Conservation (phyloP, 2,888 invertebrate species). For the Tetragnatha montana region DNA sequence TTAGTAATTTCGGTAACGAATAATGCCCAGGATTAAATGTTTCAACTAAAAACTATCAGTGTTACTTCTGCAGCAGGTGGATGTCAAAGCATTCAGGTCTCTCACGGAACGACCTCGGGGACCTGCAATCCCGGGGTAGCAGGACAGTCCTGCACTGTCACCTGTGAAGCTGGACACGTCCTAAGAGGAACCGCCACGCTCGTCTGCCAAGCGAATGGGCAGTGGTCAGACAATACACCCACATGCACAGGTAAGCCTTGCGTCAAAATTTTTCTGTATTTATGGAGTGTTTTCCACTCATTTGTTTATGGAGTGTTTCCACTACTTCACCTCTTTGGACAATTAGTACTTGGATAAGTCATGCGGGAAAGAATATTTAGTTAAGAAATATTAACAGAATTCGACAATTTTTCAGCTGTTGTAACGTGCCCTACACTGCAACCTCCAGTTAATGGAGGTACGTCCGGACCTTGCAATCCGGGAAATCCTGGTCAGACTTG, state of each 20-base stretch:
- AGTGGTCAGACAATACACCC: conserved; percentile 48
- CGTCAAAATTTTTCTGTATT: too few relatives aligned
- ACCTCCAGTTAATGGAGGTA: conserved; percentile 31
- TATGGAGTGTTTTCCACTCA: too few relatives aligned
- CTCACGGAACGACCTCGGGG: conserved; percentile 20
- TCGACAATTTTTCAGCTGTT: background rate
- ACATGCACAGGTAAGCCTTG: conserved; percentile 40
- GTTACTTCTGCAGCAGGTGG: background rate
- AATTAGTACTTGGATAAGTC: too few relatives aligned
- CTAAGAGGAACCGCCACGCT: conserved; percentile 44
- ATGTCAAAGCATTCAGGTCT: conserved; percentile 40
- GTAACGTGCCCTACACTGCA: conserved; percentile 35
- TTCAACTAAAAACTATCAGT: background rate
- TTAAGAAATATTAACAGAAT: too few relatives aligned
- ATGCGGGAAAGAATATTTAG: too few relatives aligned
- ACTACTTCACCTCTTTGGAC: too few relatives aligned
- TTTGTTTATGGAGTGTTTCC: too few relatives aligned
- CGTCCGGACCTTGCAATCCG: conserved; percentile 43
- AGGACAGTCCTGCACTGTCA: conserved; percentile 58
- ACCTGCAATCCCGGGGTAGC: conserved; percentile 20
- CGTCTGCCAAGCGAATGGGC: conserved; percentile 49
- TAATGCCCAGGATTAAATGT: too few relatives aligned
- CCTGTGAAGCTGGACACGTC: conserved; percentile 54
- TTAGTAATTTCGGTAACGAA: too few relatives aligned
- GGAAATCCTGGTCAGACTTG: conserved; percentile 52